Evolutionary conservation across 2,888 invertebrate genomes (phyloP).

Genomic region (Miltochrista miniata): DNA sequence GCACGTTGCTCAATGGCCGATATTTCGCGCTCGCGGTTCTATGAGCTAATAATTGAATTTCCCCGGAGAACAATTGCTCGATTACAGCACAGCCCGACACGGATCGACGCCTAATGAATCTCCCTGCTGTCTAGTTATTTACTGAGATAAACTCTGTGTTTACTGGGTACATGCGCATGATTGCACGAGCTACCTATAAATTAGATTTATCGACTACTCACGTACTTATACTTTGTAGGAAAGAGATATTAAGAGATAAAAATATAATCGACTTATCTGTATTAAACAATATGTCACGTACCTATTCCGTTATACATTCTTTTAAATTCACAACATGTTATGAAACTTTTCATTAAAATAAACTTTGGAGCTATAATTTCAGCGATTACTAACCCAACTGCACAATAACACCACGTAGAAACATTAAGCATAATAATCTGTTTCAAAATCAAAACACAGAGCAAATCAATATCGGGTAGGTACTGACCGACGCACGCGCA

Average conservation of each 20-base stretch:
- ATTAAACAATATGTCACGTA: not conserved
- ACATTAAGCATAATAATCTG: slow-evolving; percentile 48
- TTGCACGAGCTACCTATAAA: slow-evolving; percentile 80
- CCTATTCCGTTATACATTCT: slow-evolving; percentile 10
- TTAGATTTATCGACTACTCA: slow-evolving; percentile 68
- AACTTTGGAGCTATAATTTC: slow-evolving; percentile 18
- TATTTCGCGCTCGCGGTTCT: slow-evolving; percentile 62
- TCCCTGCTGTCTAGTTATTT: slow-evolving; percentile 79
- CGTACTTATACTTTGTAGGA: slow-evolving; percentile 36
- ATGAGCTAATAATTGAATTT: slow-evolving; percentile 77
- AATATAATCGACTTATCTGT: not conserved
- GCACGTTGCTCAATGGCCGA: slow-evolving; percentile 68
- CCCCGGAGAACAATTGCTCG: slow-evolving; percentile 80
- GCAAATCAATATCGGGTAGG: slow-evolving; percentile 68
- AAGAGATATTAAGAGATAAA: slow-evolving; percentile 23
- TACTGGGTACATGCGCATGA: slow-evolving; percentile 79
- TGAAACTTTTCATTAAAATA: too few relatives aligned
- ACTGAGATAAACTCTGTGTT: slow-evolving; percentile 80
- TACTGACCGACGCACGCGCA: slow-evolving; percentile 67
- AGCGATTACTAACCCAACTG: slow-evolving; percentile 25
- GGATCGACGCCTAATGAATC: slow-evolving; percentile 82
- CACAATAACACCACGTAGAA: slow-evolving; percentile 37
- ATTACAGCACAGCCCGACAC: slow-evolving; percentile 75
- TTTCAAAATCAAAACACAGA: slow-evolving; percentile 68
- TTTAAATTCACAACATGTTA: too few relatives aligned